Percentiles rank a stretch among this genome's conserved stretches.
These are phyloP conservation scores for Drosophila paramelanica DNA, from an alignment of 2,888 invertebrate species.

Conservation along the genomic window DNA sequence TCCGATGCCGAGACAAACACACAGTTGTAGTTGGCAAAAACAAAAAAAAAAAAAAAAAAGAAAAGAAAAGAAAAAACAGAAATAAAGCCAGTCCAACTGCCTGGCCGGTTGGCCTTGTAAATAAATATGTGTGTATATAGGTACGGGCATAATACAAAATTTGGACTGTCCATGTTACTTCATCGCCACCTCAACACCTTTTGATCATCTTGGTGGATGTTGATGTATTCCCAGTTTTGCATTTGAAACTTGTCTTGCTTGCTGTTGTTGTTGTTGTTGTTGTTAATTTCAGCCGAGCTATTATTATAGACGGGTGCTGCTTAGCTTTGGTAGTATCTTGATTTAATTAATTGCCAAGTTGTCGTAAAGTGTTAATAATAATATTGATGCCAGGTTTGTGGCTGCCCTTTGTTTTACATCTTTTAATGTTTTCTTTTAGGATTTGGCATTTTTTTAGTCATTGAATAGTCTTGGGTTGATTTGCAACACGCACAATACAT, in stretches of 20 bases:
- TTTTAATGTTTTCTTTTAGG: constrained; percentile 11
- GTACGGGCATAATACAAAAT: constrained; percentile 27
- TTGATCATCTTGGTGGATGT: constrained; percentile 41
- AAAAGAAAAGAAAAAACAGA: constrained; percentile 18
- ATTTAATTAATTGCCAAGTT: constrained; percentile 71
- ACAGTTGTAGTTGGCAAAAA: constrained; percentile 37
- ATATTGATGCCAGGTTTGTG: constrained; percentile 30
- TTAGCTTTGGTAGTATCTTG: constrained; percentile 34
- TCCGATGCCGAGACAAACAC: constrained; percentile 6
- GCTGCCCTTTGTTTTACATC: constrained; percentile 26
- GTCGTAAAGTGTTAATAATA: constrained; percentile 69
- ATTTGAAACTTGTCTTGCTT: constrained; percentile 53
- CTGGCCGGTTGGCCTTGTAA: constrained; percentile 70
- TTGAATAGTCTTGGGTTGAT: constrained; percentile 51
- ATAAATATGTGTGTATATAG: constrained; percentile 31
- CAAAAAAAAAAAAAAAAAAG: constrained; percentile 6
- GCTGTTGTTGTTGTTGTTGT: constrained; percentile 14
- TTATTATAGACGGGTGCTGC: constrained; percentile 13
- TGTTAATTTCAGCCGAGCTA: constrained; percentile 15
- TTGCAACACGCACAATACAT: constrained; percentile 11
- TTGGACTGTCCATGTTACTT: constrained; percentile 69
- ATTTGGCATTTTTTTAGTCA: constrained; percentile 43
- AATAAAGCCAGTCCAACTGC: constrained; percentile 44
- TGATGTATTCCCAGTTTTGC: constrained; percentile 59
- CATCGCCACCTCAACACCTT: constrained; percentile 69